A percentile compares a stretch with the other conserved stretches of the same genome.
phyloP scores from a whole-genome alignment of 2,797 vertebrate species.

The Dendrocincla tyrannina region DNA sequence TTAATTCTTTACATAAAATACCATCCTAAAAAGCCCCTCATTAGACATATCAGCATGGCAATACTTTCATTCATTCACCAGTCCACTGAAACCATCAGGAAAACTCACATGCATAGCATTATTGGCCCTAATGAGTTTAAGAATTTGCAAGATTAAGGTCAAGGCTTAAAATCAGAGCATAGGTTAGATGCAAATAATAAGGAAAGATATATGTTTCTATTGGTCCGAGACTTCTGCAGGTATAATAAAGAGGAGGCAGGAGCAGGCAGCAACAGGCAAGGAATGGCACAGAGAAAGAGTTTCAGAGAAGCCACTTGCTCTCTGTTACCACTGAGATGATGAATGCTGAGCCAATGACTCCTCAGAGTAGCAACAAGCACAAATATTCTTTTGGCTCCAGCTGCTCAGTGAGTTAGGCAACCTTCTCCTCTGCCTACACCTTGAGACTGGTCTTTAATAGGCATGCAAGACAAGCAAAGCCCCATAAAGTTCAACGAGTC shows the following conservation, averaged over 20 bases:
- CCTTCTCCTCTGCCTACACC: neutral
- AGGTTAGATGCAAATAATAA: neutral
- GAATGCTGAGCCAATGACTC: neutral
- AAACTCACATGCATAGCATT: neutral
- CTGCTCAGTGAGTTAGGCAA: neutral
- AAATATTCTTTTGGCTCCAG: neutral
- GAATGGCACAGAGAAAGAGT: neutral
- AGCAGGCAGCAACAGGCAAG: neutral
- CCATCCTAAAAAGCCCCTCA: neutral
- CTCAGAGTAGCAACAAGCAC: neutral
- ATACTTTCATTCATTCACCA: neutral
- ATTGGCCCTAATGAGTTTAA: neutral
- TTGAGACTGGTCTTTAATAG: neutral
- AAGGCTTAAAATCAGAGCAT: constrained; percentile 10
- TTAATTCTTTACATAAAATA: neutral
- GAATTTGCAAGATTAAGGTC: constrained; percentile 17
- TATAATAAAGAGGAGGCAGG: neutral
- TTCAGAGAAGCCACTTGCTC: neutral
- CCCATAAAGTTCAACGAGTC: neutral
- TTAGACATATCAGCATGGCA: neutral
- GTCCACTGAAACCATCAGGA: neutral
- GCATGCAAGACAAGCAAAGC: neutral
- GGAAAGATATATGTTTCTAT: neutral
- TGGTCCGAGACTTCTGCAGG: neutral
- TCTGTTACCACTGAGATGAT: neutral